These are phyloP conservation scores for Leucopsar rothschildi DNA, from an alignment of 2,113 vertebrate genomes.

Conservation along the genomic window DNA sequence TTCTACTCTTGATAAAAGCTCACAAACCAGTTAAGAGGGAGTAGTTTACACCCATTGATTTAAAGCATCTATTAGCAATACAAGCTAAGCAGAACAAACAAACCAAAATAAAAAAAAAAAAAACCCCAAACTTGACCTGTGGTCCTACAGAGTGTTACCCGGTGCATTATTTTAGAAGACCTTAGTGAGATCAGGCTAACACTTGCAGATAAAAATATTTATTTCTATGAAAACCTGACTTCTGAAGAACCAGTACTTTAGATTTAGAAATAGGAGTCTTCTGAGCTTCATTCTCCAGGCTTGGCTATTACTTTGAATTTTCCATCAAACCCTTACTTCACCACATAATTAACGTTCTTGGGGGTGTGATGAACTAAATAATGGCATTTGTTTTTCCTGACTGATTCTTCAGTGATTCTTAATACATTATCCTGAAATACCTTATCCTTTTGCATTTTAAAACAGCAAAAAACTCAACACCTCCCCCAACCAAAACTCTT, in stretches of 20 bases:
- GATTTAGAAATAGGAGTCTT: not conserved
- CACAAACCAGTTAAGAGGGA: not conserved
- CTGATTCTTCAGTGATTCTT: not conserved
- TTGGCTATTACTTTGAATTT: not conserved
- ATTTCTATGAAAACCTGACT: not conserved
- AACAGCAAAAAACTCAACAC: not conserved
- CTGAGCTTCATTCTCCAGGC: not conserved
- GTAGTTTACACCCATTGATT: not conserved
- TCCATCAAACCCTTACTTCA: not conserved
- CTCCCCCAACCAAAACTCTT: accelerated
- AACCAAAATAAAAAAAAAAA: not conserved
- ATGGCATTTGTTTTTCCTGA: not conserved
- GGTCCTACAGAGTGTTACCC: not conserved
- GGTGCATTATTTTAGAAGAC: not conserved
- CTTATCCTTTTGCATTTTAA: not conserved
- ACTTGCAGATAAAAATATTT: not conserved
- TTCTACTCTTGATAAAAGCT: not conserved
- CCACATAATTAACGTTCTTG: not conserved
- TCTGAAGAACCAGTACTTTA: not conserved
- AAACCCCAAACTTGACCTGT: not conserved
- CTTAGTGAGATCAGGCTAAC: not conserved
- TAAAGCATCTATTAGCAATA: not conserved
- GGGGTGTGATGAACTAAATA: not conserved
- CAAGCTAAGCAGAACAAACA: not conserved
- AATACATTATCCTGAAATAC: not conserved